phyloP scores from a whole-genome alignment of 1,140 invertebrate species.

The Pseudachorutes palmiensis region DNA sequence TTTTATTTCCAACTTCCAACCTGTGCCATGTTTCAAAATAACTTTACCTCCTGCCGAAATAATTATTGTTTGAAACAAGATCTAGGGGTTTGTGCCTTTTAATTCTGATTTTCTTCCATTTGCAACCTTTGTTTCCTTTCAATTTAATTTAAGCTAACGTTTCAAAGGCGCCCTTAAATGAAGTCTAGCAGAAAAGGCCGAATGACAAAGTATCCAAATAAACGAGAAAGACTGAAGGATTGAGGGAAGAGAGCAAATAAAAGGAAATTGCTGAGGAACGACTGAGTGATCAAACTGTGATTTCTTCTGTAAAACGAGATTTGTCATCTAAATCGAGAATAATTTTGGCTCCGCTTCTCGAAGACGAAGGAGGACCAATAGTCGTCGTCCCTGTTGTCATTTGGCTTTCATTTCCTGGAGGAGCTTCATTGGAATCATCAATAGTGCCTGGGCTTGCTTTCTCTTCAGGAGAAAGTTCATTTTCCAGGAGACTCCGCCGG shows the following conservation, averaged over 20 bases:
- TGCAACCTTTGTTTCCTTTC: no score
- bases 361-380: background rate
- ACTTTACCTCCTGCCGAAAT: no score
- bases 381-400: background rate
- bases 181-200: no score
- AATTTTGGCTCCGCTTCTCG: constrained; percentile 14
- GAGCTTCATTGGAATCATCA: background rate
- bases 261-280: no score
- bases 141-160: no score
- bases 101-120: no score
- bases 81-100: no score
- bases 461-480: background rate
- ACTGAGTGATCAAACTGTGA: constrained; percentile 63
- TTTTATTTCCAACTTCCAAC: no score
- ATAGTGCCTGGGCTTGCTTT: background rate
- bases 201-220: background rate
- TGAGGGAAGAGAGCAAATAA: background rate
- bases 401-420: background rate
- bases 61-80: no score
- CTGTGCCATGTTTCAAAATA: no score
- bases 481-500: background rate
- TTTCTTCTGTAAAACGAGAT: constrained; percentile 67
- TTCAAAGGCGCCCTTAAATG: no score
- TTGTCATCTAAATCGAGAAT: constrained; percentile 66
- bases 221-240: background rate